These are phyloP conservation scores for Pyralis farinalis DNA, from an alignment of 2,888 invertebrate genomes.

Conservation along the genomic window DNA sequence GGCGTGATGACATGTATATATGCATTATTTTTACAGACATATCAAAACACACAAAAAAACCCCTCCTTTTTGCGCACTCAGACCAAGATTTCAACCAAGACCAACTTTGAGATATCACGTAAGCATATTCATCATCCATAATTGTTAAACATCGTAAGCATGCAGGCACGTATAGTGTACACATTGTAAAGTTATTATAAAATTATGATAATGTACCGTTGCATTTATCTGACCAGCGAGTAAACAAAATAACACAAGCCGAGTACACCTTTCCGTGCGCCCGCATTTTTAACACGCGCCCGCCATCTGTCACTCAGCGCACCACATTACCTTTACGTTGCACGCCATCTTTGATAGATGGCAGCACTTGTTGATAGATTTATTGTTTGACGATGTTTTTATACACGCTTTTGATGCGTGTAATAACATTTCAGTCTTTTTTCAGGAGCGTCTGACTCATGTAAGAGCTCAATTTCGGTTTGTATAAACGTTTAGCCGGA, in stretches of 20 bases:
- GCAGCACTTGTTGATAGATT: slow-evolving; percentile 65
- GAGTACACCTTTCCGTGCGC: slow-evolving; percentile 35
- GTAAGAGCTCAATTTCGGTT: neutral
- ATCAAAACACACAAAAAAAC: too few relatives aligned
- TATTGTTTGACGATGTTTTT: slow-evolving; percentile 58
- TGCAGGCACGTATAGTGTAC: too few relatives aligned
- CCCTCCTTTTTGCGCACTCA: too few relatives aligned
- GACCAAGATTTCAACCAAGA: too few relatives aligned
- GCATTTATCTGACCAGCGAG: neutral
- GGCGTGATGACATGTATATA: too few relatives aligned
- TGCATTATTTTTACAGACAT: too few relatives aligned
- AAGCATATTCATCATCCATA: too few relatives aligned
- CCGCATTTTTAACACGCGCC: slow-evolving; percentile 33
- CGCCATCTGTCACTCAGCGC: slow-evolving; percentile 73
- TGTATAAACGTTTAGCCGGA: neutral
- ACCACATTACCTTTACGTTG: slow-evolving; percentile 62
- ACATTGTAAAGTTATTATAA: too few relatives aligned
- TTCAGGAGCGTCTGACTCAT: slow-evolving; percentile 22
- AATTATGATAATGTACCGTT: too few relatives aligned
- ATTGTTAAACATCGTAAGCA: too few relatives aligned
- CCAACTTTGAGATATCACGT: too few relatives aligned
- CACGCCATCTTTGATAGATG: slow-evolving; percentile 60
- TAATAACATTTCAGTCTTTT: slow-evolving; percentile 46
- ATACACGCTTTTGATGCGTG: slow-evolving; percentile 54
- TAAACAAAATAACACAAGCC: slow-evolving; percentile 15